Conservation (phyloP, 2,113 vertebrate species). For the Pseudorhombus dupliciocellatus region DNA sequence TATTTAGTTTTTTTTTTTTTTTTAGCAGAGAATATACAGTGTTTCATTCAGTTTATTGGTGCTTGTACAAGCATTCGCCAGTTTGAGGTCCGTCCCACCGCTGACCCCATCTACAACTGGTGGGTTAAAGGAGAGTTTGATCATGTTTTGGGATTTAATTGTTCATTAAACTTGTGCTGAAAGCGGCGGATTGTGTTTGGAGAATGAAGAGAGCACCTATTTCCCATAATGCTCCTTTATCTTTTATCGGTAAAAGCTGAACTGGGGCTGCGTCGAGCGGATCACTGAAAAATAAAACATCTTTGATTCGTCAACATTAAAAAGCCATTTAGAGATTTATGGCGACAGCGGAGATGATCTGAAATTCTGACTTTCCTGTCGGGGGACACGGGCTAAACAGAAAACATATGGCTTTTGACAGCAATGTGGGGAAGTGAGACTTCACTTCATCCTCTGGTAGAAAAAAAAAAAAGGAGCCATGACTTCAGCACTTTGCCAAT, state of each 20-base stretch:
- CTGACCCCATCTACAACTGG: not conserved
- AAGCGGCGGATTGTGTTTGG: not conserved
- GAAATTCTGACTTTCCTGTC: not conserved
- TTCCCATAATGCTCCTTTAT: not conserved
- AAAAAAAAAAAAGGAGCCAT: conserved; percentile 32
- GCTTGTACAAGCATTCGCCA: not conserved
- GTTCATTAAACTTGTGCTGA: too few species aligned
- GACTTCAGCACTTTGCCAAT: conserved; percentile 32
- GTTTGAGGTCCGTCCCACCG: not conserved
- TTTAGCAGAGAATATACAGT: not conserved
- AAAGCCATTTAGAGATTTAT: not conserved
- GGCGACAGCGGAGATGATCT: not conserved
- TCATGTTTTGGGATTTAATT: too few species aligned
- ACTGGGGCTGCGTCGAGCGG: not conserved
- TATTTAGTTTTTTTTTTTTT: too few species aligned
- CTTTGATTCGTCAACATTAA: not conserved
- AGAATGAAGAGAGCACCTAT: too few species aligned
- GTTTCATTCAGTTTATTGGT: not conserved
- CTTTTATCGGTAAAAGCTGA: not conserved
- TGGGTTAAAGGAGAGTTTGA: too few species aligned
- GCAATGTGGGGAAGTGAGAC: conserved; percentile 17
- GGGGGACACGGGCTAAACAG: conserved; percentile 5
- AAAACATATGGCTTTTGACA: conserved; percentile 9
- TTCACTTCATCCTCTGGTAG: conserved; percentile 31
- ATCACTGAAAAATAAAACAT: not conserved